phyloP scores from a whole-genome alignment of 2,888 invertebrate genomes.

The Clivina fossor region DNA sequence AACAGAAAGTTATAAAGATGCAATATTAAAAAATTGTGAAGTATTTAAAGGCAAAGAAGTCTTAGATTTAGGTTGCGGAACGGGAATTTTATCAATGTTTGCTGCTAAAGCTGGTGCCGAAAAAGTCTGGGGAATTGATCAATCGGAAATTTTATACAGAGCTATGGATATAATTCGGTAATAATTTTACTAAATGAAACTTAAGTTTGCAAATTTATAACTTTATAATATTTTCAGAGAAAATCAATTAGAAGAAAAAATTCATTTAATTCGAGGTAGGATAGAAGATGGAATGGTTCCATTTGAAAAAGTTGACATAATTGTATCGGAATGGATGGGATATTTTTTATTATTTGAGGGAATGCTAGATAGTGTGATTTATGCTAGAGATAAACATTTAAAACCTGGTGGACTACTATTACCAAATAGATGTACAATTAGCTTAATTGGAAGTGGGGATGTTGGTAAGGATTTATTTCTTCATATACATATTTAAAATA shows the following conservation, averaged over 20 bases:
- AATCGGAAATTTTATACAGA: constrained; percentile 93
- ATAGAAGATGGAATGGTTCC: constrained; percentile 81
- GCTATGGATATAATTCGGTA: constrained; percentile 93
- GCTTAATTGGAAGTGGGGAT: constrained; percentile 79
- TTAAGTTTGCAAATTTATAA: constrained; percentile 5
- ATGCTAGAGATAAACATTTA: constrained; percentile 81
- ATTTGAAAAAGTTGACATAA: constrained; percentile 80
- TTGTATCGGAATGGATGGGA: constrained; percentile 99
- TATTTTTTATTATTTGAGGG: constrained; percentile 96
- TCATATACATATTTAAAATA: too few species aligned
- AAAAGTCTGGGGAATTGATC: constrained; percentile 90
- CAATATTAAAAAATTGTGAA: constrained; percentile 73
- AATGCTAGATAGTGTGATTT: constrained; percentile 92
- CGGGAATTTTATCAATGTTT: constrained; percentile 97
- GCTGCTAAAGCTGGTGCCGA: constrained; percentile 92
- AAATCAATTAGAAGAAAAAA: constrained; percentile 71
- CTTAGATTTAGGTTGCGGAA: constrained; percentile 96
- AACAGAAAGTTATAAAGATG: constrained; percentile 84
- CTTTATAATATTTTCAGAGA: constrained; percentile 57
- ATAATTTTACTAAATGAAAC: too few species aligned
- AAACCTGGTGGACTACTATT: constrained; percentile 74
- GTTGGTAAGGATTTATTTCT: constrained; percentile 57
- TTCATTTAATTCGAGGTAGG: constrained; percentile 80
- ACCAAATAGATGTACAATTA: constrained; percentile 83
- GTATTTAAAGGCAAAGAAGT: constrained; percentile 76